Evolutionary conservation across 2,113 vertebrate genomes (phyloP), one percentile per base, ranked within the genome.

Genomic region (Hippocampus zosterae): DNA sequence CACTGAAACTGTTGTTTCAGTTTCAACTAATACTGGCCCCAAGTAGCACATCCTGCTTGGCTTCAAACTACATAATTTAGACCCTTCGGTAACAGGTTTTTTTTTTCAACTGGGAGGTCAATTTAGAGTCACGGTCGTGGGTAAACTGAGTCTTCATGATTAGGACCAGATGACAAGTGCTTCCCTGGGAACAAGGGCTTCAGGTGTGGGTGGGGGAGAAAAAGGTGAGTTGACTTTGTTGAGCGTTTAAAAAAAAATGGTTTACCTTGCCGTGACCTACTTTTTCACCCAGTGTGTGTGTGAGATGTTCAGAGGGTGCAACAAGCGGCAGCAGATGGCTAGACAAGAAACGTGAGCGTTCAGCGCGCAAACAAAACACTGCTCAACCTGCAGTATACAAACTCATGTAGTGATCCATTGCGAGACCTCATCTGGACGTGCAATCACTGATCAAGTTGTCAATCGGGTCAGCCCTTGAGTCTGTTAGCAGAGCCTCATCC

Each of bases 251-350:
- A 81, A 87, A 86, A 81, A 87, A 86, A 84, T 72, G 74, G 87
- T 88, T 88, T 88, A 89, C 84, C 87, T 87, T 55, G 65, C 78
- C 78, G 82, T 91, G 88, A 88, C 88, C 88, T 83, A 87, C 74
- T 85, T 84, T 55, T 64, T 3, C 64, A 70, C 52, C 23, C n/a
- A 7, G 29, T 21, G n/a, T 16, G 25, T 2, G 56, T 79, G 62
- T 46, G 41, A 8, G 15, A 83, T 81, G 77, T 21, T 19, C 72
- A 71, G 84, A 79, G 79, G 83, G 82, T 74, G 77, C 71, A 80
- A 78, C 89, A 87, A 89, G 78, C 85, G 70, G 78, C 86, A 85
- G 80, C 91, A 91, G 88, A 90, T 91, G 91, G 87, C 76, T 79
- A 83, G 77, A 91, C 87, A 69, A 83, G 78, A 82, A 75, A 72